Evolutionary conservation across 2,113 vertebrate species (phyloP), one percentile per base, ranked within the genome.

Genomic region (Jaculus jaculus): DNA sequence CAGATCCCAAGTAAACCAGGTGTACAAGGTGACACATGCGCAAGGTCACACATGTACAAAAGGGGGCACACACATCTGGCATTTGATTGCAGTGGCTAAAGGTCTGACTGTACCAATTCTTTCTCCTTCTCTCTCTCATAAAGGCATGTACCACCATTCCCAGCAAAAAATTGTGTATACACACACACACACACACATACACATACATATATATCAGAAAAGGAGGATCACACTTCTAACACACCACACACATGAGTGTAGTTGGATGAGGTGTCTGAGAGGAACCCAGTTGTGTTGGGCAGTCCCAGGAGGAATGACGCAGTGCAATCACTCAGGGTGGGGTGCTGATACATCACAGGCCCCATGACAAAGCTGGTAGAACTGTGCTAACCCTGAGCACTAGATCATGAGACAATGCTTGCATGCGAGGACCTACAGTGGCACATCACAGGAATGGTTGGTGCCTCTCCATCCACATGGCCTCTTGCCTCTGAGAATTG

Each of bases 301-400:
- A 32, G 6, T 71, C 73, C 54, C 60, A 12, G 69, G 30, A 82
- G 24, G 71, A 60, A 32, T 90, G 90, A 88, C 0, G 2, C 21
- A 68, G 82, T 58, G 65, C 61, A 37, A 34, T 73, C 34, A 60
- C 94, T 47, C 42, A 80, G 92, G 94, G 82, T 0, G 71, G 90
- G 78, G 87, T 42, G 34, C 66, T 71, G 51, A 28, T 87, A 26
- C 0, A 18, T 79, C 94, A 89, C 65, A 24, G 84, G 89, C 21
- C 37, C 87, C 15, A 2, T 37, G 74, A 92, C 7, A 3, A 79
- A 51, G 34, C 65, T 18, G 66, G 63, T 4, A 87, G 78, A 47
- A 73, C 0, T 73, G 34, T 24, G 18, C 16, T 32, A 18, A 10
- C 61, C 37, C 12, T 7, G 16, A 32, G 86, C 3, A 1, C 60